Evolutionary conservation across 2,888 invertebrate species (phyloP), one percentile per base, ranked within the genome.

Genomic region (Malthinus seriepunctatus): DNA sequence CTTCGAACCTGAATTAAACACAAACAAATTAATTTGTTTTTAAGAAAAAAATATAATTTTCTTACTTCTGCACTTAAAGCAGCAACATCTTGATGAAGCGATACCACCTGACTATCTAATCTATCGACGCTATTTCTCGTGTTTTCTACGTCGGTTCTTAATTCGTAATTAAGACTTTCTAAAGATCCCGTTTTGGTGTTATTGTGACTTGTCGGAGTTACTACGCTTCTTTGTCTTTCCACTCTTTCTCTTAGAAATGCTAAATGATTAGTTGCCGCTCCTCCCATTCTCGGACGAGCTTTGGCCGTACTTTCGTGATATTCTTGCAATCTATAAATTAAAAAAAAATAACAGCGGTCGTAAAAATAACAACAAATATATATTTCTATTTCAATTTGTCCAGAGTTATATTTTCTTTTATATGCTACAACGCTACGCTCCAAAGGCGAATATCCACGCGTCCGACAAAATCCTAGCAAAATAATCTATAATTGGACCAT

Each of bases 81-180:
- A 0, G 91, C 91, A 12, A 94, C 92, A 76, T 94, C 93, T 69
- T 93, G 90, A 73, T 93, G 93, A 62, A 93, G 78, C 42, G 88
- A 88, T 9, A 89, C 87, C 47, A 93, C 90, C 76, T 93, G 93
- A 0, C 88, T 88, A 72, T 93, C 93, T 37, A 93, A 81, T 67
- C 89, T 82, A 69, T 93, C 93, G 9, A 90, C 86, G 6, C 79
- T 76, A 58, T 70, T 76, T 50, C 74, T 69, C 6, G 77, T 76
- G 59, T 75, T 73, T 56, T 75, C 74, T n/a, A 73, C 75, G 51
- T 76, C 76, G 33, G 67, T 74, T 50, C 70, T 71, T 33, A 72
- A 69, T 63, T 86, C 86, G 69, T 82, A 77, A 74, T 85, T 85
- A 51, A 86, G 72, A 6, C 86, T 86, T 70, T 87, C 86, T 60